Evolutionary conservation across 2,888 invertebrate genomes (phyloP), one percentile per base, ranked within the genome.

Genomic region (Ctenicera cuprea): DNA sequence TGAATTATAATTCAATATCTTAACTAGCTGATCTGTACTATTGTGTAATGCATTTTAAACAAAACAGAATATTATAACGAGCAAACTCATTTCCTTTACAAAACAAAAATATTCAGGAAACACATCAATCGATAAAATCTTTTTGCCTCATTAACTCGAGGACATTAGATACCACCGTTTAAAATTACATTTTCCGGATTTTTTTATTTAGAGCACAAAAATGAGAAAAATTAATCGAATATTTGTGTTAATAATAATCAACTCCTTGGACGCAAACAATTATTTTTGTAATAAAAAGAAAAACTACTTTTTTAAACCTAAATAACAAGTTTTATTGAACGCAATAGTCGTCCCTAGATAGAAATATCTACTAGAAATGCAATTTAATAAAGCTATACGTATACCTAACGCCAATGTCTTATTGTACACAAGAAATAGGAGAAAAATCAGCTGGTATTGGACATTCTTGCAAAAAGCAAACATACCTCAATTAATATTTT

Each of bases 121-220:
- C 20, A 50, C 22, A n/a, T 16, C 1, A 45, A 14, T 37, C 48
- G 64, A 64, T 64, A 64, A 30, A 12, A 64, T 64, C 64, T 64
- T 64, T 50, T 3, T 64, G 12, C 16, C 64, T 64, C 64, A 64
- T 64, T 64, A 64, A 64, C 30, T 33, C 20, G 22, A 16, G 63
- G 26, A 50, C 45, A 64, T 50, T 18, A 30, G 48, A 48, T 59
- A 38, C 16, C 54, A 26, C 54, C 11, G 50, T 22, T 54, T 30
- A n/a, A 33, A 54, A 54, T 54, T 20, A 50, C 50, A 30, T 30
- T 30, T 54, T 54, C 30, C 30, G 14, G 30, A 30, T 8, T 54
- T 48, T 48, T 54, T 30, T 26, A 26, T 52, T 1, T 9, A 48
- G 11, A 48, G 16, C 18, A 18, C 48, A 4, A 8, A 3, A 18